phyloP scores from a whole-genome alignment of 2,888 invertebrate genomes.

The Chironomus riparius region DNA sequence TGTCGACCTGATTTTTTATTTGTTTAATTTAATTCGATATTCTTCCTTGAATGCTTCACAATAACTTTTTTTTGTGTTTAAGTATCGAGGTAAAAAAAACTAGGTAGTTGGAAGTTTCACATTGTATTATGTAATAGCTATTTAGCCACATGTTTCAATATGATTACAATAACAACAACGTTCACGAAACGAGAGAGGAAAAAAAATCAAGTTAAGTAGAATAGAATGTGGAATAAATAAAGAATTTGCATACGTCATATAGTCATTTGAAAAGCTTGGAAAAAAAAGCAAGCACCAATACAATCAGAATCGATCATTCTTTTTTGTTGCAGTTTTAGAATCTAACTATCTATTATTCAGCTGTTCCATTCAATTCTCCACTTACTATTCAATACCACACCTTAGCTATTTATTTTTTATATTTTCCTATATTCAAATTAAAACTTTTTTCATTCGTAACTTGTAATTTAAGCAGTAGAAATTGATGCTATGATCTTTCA shows the following conservation, averaged over 20 bases:
- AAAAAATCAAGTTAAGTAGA: conserved; percentile 9
- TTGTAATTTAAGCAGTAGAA: neutral
- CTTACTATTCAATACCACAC: conserved; percentile 6
- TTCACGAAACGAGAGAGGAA: neutral
- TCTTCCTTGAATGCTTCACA: neutral
- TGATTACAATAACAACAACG: neutral
- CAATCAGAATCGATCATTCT: conserved; percentile 8
- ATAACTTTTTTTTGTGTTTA: neutral
- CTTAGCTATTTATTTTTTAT: conserved; percentile 5
- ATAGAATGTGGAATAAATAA: conserved; percentile 18
- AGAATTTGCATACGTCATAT: conserved; percentile 24
- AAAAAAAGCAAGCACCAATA: neutral
- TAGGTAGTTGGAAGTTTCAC: neutral
- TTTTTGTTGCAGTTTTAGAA: conserved; percentile 10
- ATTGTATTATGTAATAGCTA: too few species aligned
- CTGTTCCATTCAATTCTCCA: neutral
- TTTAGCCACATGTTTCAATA: conserved; percentile 8
- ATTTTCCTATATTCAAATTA: conserved; percentile 1
- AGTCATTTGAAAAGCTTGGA: neutral
- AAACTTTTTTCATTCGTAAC: neutral
- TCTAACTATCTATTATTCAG: conserved; percentile 24
- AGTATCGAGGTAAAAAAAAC: neutral
- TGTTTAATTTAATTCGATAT: neutral
- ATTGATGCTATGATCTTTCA: neutral
- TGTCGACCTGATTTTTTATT: neutral